phyloP scores from a whole-genome alignment of 2,797 vertebrate genomes.

The Gymnoscopelus braueri region DNA sequence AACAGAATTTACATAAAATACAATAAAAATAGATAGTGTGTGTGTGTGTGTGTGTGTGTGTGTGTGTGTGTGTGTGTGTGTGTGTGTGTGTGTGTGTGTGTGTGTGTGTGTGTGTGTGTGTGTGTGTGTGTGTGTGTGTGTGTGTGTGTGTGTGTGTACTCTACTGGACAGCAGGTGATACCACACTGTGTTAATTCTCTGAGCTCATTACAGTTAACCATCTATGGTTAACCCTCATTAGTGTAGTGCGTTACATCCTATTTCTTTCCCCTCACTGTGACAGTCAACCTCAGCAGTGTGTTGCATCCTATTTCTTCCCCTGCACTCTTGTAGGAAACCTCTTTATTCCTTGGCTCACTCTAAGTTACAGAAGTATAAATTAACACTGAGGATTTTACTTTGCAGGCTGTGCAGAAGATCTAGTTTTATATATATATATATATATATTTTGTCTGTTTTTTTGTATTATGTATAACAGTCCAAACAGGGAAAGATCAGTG shows the following conservation, averaged over 20 bases:
- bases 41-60: neutral
- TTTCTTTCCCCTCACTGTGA: neutral
- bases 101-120: constrained; percentile 1
- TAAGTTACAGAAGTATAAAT: too few relatives aligned
- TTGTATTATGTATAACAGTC: too few relatives aligned
- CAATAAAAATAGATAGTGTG: neutral
- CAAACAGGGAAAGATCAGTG: too few relatives aligned
- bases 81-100: neutral
- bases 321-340: neutral
- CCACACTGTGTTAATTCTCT: constrained; percentile 14
- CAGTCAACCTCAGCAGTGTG: neutral
- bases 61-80: neutral
- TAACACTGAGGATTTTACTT: too few relatives aligned
- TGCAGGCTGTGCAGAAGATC: too few relatives aligned
- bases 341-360: too few relatives aligned
- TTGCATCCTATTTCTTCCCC: neutral
- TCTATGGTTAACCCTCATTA: neutral
- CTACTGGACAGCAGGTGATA: neutral
- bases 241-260: neutral
- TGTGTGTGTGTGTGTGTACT: neutral
- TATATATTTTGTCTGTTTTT: too few relatives aligned
- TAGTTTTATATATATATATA: too few relatives aligned
- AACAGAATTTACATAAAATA: too few relatives aligned
- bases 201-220: constrained; percentile 31
- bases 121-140: neutral